Evolutionary conservation across 1,140 invertebrate genomes (phyloP), one percentile per base, ranked within the genome.

Genomic region (Leptinotarsa defecta): DNA sequence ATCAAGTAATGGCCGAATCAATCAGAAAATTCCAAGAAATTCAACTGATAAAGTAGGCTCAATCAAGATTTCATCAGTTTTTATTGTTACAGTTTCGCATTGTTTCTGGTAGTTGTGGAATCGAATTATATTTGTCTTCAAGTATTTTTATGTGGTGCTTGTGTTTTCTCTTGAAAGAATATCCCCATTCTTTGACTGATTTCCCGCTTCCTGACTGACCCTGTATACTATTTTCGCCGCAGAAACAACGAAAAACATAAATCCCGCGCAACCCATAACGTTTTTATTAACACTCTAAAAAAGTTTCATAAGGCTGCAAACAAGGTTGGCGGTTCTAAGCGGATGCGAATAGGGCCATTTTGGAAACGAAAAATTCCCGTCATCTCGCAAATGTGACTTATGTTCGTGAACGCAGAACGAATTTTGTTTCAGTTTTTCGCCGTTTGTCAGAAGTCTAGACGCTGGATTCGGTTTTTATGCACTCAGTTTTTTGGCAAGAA

Each of bases 351-450:
- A 57, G 52, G 52, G 52, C 52, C 52, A 57, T 57, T 57, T 57
- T 57, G 13, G 13, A 57, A 57, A 57, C n/a, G 52, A 57, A 57
- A 57, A 57, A 57, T 57, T n/a, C 52, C 52, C 52, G 52, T 57
- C 52, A 57, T 57, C 13, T 57, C 15, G n/a, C 52, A n/a, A 57
- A 57, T 57, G 52, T 57, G 52, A 57, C 52, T 57, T 57, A 57
- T 57, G 52, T 15, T 17, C 52, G 52, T 15, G 52, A 57, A n/a
- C n/a, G 17, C 3, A 57, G 15, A 4, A 57, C 52, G 52, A 57
- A n/a, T 57, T 57, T 57, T n/a, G 52, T 57, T 57, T 57, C 15
- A 57, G 52, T 57, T 57, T 57, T 57, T 57, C 52, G 52, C 52
- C 52, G 1, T 57, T 57, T 57, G 52, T 57, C 5, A 57, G 15